Base-by-base conservation (phyloP, 2,797 vertebrate genomes). In the Rhinogobio ventralis region DNA sequence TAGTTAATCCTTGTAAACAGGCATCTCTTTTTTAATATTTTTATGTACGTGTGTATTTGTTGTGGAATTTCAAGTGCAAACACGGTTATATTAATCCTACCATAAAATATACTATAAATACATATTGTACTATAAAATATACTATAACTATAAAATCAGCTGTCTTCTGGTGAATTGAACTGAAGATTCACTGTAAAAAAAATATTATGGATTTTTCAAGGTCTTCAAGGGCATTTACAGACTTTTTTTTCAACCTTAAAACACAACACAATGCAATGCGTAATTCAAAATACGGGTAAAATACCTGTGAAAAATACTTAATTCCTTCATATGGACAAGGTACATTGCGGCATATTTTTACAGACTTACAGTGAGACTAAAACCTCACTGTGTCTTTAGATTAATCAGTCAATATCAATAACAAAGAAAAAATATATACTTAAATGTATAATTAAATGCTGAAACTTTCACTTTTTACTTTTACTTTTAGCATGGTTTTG, bases 11-110 rank as follows among this genome's bases (percentile, higher is more conserved):
- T 28, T 14, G 6, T 62, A 5, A 39, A 71, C 25, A 25, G n/a
- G 5, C 13, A 46, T 19, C 14, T 46, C 42, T 71, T 46, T n/a
- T n/a, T n/a, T n/a, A n/a, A n/a, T n/a, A n/a, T n/a, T n/a, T n/a
- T n/a, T n/a, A n/a, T n/a, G n/a, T n/a, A n/a, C n/a, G 57, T 60
- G n/a, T 62, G n/a, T 14, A 62, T 71, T 69, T 71, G 6, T 71
- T 4, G 4, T 13, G 6, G 7, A 15, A 14, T 69, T n/a, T 42
- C 13, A 14, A 28, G 25, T 28, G 60, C 1, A 5, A 28, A 42
- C 13, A 15, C 5, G 6, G 14, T 45, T 45, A 25, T 25, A 71
- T 71, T 69, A 0, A 25, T 7, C n/a, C n/a, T 46, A 46, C 2
- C 19, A 60, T 68, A 25, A 71, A 17, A 15, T 42, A 25, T 55